Evolutionary conservation across 2,113 vertebrate species (phyloP).

Genomic region (Pachyramphus minor): DNA sequence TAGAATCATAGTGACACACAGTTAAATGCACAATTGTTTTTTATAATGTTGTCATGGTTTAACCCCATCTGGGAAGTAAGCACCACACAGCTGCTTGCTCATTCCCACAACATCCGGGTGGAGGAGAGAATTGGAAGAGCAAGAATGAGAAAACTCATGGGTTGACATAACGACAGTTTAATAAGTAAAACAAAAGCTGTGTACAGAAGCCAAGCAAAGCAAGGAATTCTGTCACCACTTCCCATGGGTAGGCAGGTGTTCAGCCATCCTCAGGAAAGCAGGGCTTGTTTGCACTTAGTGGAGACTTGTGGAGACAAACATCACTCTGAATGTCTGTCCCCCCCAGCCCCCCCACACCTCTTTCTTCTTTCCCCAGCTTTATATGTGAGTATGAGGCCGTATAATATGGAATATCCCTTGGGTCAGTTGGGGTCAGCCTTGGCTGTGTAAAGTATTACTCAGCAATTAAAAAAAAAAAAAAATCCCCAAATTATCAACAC

Average conservation of each 20-base stretch:
- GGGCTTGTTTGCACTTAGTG: not conserved
- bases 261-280: not conserved
- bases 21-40: not conserved
- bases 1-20: not conserved
- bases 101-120: fast-evolving
- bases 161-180: not conserved
- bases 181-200: not conserved
- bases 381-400: fast-evolving
- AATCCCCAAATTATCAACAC: no score
- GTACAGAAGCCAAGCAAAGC: not conserved
- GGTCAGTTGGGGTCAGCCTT: not conserved
- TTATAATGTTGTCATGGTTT: not conserved
- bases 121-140: not conserved
- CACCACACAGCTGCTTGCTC: not conserved
- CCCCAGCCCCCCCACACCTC: no score
- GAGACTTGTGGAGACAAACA: not conserved
- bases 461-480: not conserved
- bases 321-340: not conserved
- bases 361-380: not conserved
- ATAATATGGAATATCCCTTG: not conserved
- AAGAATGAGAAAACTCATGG: not conserved
- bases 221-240: not conserved
- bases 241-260: not conserved
- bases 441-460: not conserved
- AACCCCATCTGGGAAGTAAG: not conserved